Base-by-base conservation (phyloP, 2,888 invertebrate genomes). In the Teleiodes luculella region DNA sequence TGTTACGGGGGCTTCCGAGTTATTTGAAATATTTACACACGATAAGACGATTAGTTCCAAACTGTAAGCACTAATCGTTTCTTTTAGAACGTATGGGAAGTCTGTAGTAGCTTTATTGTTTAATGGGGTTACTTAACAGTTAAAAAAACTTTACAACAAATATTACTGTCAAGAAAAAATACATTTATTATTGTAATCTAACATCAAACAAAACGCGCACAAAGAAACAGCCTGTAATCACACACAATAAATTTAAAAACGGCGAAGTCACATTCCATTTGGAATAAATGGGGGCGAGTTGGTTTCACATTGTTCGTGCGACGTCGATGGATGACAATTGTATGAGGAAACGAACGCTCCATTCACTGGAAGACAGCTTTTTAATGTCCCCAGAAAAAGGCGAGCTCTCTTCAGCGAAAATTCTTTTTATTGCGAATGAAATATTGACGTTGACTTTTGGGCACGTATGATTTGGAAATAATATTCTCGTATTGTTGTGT, bases 281-380 rank as follows among this genome's bases (percentile, higher is more conserved):
- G 16, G 41, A 41, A 28, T 51, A 14, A 51, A 41, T 41, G n/a
- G 20, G n/a, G 41, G 24, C 11, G 70, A 72, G 72, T 73, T 72
- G 63, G 67, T 71, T 72, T 71, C 55, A 37, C 58, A 66, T 68
- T 81, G 80, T 80, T 74, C 72, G 65, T 54, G 56, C 67, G 77
- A 78, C 72, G 67, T 76, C 75, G 72, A 78, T 78, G 64, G 78
- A 78, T 77, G 78, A 78, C 79, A 79, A 77, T 80, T 78, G 73
- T 76, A 72, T 67, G 70, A 68, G 70, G 75, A 66, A 66, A 74
- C 73, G 68, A 75, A 74, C 70, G 70, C 62, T 70, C 63, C 71
- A 60, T 72, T 76, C 75, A 68, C 72, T 74, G 63, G 66, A 63
- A 69, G 68, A 65, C 68, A 71, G 66, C 66, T 66, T 73, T 74